phyloP scores from a whole-genome alignment of 2,888 invertebrate genomes.

The Dusona sp. region DNA sequence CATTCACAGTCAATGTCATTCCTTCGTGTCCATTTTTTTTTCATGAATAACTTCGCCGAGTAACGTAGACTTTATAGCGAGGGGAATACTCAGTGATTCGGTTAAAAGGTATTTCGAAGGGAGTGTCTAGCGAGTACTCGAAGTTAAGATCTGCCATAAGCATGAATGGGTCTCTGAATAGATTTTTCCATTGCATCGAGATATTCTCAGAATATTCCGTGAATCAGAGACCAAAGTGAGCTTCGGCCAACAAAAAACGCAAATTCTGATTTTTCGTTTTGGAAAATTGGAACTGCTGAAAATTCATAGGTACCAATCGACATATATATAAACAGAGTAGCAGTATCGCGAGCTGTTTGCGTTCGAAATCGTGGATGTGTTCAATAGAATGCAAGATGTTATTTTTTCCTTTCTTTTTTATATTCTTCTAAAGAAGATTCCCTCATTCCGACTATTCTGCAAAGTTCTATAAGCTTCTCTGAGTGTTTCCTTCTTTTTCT shows the following conservation, averaged over 20 bases:
- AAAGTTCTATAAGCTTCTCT: constrained; percentile 34
- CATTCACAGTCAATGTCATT: constrained; percentile 1
- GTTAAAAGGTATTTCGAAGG: constrained; percentile 42
- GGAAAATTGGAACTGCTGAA: constrained; percentile 15
- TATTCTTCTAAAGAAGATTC: constrained; percentile 23
- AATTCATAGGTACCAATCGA: constrained; percentile 13
- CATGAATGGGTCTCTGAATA: constrained; percentile 5
- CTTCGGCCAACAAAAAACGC: not conserved
- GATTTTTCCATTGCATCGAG: constrained; percentile 16
- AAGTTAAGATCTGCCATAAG: constrained; percentile 8
- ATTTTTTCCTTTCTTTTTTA: constrained; percentile 18
- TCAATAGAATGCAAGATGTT: constrained; percentile 25
- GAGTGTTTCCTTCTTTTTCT: constrained; percentile 8
- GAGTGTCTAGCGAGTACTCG: not conserved
- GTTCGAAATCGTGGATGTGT: constrained; percentile 22
- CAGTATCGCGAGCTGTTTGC: constrained; percentile 6
- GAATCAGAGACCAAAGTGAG: not conserved
- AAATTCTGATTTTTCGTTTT: constrained; percentile 20
- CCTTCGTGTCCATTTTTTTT: constrained; percentile 15
- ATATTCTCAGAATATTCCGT: not conserved
- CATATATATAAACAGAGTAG: not conserved
- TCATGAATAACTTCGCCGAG: constrained; percentile 1
- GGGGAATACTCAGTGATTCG: constrained; percentile 12
- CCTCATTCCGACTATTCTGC: constrained; percentile 7
- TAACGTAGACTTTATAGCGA: not conserved